Evolutionary conservation across 2,888 invertebrate genomes (phyloP).

Genomic region (Polydrusus cervinus): DNA sequence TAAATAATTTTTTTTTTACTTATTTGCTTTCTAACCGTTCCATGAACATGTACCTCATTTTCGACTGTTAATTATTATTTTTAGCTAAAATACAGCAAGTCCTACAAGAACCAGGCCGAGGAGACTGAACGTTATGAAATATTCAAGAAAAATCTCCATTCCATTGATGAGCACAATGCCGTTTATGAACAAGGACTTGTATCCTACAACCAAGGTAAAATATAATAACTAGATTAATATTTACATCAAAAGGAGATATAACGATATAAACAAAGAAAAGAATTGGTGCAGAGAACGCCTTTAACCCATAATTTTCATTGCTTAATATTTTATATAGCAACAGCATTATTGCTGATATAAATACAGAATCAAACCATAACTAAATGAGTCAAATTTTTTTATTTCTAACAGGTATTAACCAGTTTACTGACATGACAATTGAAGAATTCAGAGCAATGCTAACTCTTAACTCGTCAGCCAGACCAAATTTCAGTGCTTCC

Average conservation of each 20-base stretch:
- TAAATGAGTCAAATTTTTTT: no score
- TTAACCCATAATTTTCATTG: no score
- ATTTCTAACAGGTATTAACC: slow-evolving; percentile 47
- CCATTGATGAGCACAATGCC: slow-evolving; percentile 55
- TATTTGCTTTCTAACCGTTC: no score
- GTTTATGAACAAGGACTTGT: slow-evolving; percentile 48
- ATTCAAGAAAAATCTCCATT: slow-evolving; percentile 50
- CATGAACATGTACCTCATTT: no score
- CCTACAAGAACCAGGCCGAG: slow-evolving; percentile 51
- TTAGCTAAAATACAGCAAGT: slow-evolving; percentile 44
- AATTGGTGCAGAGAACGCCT: no score
- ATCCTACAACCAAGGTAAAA: slow-evolving; percentile 32
- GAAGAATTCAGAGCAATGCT: slow-evolving; percentile 54
- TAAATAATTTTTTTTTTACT: no score
- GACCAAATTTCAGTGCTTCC: not conserved
- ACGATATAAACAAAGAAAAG: no score
- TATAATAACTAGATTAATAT: no score
- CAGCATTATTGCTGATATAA: no score
- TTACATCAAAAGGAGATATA: no score
- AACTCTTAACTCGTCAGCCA: slow-evolving; percentile 6
- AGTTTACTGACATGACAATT: slow-evolving; percentile 57
- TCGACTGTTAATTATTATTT: not conserved
- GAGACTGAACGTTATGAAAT: slow-evolving; percentile 53
- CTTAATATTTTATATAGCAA: no score
- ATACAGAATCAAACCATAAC: no score